Percentiles rank a stretch among this genome's conserved stretches.
Evolutionary conservation across 2,113 vertebrate genomes (phyloP).

Genomic region (Rhinolophus ferrumequinum): DNA sequence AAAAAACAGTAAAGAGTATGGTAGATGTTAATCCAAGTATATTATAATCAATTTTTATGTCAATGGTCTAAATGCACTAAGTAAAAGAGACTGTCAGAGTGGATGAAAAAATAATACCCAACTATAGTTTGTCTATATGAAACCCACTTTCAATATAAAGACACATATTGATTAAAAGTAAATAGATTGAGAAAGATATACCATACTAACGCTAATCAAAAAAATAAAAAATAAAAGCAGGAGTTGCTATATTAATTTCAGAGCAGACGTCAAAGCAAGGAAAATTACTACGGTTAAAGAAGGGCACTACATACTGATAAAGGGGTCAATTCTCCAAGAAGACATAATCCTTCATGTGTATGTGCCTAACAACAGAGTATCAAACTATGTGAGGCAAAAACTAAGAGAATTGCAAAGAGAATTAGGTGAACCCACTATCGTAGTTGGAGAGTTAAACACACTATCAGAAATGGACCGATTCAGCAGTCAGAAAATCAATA

Average conservation of each 20-base stretch:
- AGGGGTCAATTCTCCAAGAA: neutral
- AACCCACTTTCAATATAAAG: neutral
- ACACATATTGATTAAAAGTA: neutral
- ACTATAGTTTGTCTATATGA: neutral
- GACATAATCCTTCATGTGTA: neutral
- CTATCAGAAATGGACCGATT: neutral
- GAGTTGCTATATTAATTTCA: neutral
- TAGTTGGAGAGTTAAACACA: neutral
- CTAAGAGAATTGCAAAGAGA: neutral
- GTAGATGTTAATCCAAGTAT: neutral
- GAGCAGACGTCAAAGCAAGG: neutral
- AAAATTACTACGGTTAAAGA: neutral
- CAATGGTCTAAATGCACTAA: neutral
- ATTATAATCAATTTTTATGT: neutral
- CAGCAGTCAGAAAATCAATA: neutral
- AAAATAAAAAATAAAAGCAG: conserved; percentile 24
- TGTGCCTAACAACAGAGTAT: neutral
- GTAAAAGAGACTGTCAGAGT: neutral
- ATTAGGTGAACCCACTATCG: neutral
- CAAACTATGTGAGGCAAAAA: neutral
- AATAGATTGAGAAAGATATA: neutral
- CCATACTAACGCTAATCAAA: neutral
- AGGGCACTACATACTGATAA: neutral
- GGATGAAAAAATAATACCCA: neutral
- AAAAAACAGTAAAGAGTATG: neutral